Conservation (phyloP, 2,888 invertebrate genomes). For the Polyommatus iphigenia region DNA sequence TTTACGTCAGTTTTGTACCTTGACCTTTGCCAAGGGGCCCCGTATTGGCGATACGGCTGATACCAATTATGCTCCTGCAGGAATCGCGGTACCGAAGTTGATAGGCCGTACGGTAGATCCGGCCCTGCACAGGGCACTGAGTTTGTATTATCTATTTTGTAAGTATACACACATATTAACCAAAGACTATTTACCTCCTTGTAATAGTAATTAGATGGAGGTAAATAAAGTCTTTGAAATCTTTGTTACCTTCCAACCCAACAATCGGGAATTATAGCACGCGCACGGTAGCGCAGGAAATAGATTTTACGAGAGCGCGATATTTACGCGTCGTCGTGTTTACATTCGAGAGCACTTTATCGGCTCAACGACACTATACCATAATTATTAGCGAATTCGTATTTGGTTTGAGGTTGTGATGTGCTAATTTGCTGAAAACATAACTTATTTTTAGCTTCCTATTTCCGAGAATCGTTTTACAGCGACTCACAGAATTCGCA, state of each 20-base stretch:
- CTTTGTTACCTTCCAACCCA: background rate
- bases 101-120: too few relatives aligned
- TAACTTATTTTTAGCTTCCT: constrained; percentile 2
- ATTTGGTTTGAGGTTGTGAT: background rate
- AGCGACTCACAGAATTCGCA: background rate
- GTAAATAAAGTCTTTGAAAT: too few relatives aligned
- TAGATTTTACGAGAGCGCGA: constrained; percentile 78
- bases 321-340: constrained; percentile 70
- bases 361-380: constrained; percentile 76
- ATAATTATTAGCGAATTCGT: constrained; percentile 52
- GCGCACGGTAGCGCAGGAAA: constrained; percentile 68
- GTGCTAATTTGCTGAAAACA: constrained; percentile 20
- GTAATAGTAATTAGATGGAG: too few relatives aligned
- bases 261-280: constrained; percentile 54
- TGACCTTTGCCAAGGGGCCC: too few relatives aligned
- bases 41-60: too few relatives aligned
- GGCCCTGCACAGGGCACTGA: too few relatives aligned
- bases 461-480: constrained; percentile 17
- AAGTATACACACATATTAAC: too few relatives aligned
- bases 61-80: too few relatives aligned
- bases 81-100: too few relatives aligned
- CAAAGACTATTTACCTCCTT: too few relatives aligned
- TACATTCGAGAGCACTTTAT: constrained; percentile 76
- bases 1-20: too few relatives aligned
- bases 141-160: too few relatives aligned